Conservation (phyloP, 2,797 vertebrate species). For the Cyclopterus lumpus region DNA sequence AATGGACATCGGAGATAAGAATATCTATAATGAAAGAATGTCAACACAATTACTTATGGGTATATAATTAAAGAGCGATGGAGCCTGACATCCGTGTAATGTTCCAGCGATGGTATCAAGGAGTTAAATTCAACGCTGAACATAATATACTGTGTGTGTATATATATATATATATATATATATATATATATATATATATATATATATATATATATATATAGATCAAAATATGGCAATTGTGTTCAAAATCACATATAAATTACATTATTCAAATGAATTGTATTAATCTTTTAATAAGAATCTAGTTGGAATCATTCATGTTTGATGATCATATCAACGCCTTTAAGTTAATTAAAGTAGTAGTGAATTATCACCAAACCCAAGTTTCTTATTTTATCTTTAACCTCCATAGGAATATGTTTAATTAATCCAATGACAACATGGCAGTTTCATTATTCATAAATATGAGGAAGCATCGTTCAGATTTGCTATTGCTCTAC, state of each 20-base stretch:
- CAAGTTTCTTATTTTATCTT: not conserved
- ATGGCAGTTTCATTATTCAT: not conserved
- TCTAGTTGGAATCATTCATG: not conserved
- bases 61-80: not conserved
- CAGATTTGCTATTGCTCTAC: not conserved
- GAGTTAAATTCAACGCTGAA: constrained; percentile 6
- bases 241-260: no score
- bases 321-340: not conserved
- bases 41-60: constrained; percentile 6
- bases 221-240: no score
- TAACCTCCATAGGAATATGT: constrained; percentile 10
- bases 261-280: not conserved
- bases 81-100: not conserved
- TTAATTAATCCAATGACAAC: constrained; percentile 1
- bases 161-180: no score
- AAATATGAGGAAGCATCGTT: not conserved
- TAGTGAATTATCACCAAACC: not conserved
- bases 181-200: no score
- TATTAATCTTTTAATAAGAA: not conserved
- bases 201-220: no score
- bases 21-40: constrained; percentile 6
- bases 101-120: not conserved
- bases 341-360: not conserved
- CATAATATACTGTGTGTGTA: no score
- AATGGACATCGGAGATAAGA: not conserved